Conservation (phyloP, 2,797 vertebrate species). For the Molossus alvarezi region DNA sequence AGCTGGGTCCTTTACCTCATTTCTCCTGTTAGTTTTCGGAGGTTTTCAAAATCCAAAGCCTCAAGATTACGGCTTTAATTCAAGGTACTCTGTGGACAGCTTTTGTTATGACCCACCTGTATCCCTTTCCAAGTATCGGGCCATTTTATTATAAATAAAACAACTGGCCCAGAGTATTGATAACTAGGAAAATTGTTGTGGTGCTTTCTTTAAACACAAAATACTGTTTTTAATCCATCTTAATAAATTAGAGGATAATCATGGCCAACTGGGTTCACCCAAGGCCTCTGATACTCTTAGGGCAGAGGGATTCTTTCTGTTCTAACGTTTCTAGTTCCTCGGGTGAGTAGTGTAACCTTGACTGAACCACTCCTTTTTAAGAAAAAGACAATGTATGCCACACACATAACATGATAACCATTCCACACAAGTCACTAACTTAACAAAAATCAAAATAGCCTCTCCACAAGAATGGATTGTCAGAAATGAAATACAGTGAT, state of each 20-base stretch:
- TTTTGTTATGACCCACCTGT: background rate
- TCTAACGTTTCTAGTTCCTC: background rate
- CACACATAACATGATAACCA: background rate
- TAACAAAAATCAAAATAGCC: conserved; percentile 17
- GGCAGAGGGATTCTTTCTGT: background rate
- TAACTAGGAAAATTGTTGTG: background rate
- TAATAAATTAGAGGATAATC: background rate
- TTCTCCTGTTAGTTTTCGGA: background rate
- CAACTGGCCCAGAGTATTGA: background rate
- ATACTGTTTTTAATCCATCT: background rate
- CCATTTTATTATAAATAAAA: conserved; percentile 41
- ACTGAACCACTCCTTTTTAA: background rate
- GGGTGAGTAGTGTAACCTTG: background rate
- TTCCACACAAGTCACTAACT: conserved; percentile 10
- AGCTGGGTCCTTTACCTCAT: background rate
- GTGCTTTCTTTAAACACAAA: background rate
- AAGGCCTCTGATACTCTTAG: background rate
- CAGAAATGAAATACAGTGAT: conserved; percentile 40
- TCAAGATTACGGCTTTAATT: background rate
- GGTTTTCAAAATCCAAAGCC: background rate
- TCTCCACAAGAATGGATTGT: background rate
- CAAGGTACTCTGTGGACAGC: background rate
- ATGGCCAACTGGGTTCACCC: background rate
- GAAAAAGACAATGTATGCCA: background rate
- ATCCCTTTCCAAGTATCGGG: background rate